Percentiles rank a stretch among this genome's conserved stretches.
Conservation (phyloP, 2,888 invertebrate genomes). For the Ectemnius continuus region DNA sequence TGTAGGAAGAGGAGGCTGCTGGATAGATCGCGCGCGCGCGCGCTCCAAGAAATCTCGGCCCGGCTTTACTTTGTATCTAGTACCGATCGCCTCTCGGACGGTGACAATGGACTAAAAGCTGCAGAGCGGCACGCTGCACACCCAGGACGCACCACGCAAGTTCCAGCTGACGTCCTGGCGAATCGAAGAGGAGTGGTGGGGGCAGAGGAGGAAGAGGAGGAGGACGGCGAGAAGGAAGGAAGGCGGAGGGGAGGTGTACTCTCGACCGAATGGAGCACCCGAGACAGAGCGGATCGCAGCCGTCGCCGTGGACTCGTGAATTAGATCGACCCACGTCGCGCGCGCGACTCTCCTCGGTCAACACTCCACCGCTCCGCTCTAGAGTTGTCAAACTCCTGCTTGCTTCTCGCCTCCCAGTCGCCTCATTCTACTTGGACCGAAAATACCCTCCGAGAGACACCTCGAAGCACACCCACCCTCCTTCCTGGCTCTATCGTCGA, state of each 20-base stretch:
- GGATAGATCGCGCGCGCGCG: neutral
- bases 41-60: conserved; percentile 5
- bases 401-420: no score
- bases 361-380: neutral
- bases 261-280: conserved; percentile 21
- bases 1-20: neutral
- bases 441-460: no score
- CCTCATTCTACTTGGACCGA: no score
- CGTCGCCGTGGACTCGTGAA: conserved; percentile 21
- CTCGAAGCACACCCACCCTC: no score
- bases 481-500: no score
- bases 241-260: conserved; percentile 25
- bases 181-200: conserved; percentile 55
- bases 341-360: conserved; percentile 12
- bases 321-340: conserved; percentile 24
- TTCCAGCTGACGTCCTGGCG: conserved; percentile 62
- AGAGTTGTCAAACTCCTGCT: no score
- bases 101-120: conserved; percentile 58
- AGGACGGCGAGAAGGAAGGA: no score
- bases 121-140: conserved; percentile 55
- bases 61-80: conserved; percentile 22
- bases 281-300: conserved; percentile 14
- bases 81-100: conserved; percentile 49
- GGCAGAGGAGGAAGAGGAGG: no score
- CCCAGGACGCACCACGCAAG: conserved; percentile 61